Percentiles rank a stretch among this genome's conserved stretches.
phyloP scores from a whole-genome alignment of 1,140 invertebrate species.

The Nasonia vitripennis region DNA sequence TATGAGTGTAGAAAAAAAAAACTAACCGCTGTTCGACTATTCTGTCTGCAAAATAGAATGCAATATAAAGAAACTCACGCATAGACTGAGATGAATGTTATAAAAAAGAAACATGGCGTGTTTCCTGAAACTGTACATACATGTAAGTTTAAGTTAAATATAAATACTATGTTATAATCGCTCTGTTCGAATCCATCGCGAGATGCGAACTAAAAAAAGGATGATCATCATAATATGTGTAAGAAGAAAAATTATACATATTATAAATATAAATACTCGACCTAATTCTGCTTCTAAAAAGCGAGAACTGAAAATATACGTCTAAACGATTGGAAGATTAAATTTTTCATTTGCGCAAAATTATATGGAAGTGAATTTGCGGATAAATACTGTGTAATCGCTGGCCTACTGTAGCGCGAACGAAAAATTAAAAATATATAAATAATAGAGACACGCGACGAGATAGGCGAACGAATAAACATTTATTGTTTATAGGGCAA shows the following conservation, averaged over 20 bases:
- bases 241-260: constrained; percentile 30
- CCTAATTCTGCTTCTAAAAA: constrained; percentile 45
- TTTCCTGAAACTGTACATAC: constrained; percentile 54
- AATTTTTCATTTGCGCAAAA: background rate
- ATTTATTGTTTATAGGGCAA: constrained; percentile 23
- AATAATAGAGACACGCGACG: background rate
- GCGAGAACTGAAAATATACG: constrained; percentile 35
- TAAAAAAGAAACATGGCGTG: constrained; percentile 34
- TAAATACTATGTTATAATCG: constrained; percentile 32
- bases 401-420: constrained; percentile 46
- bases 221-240: constrained; percentile 7
- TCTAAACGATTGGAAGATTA: background rate
- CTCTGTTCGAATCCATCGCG: constrained; percentile 12
- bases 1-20: constrained; percentile 29
- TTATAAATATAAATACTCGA: constrained; percentile 45
- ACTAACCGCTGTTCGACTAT: constrained; percentile 22
- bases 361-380: background rate
- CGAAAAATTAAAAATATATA: constrained; percentile 32
- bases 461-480: background rate
- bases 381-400: constrained; percentile 18
- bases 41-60: constrained; percentile 30
- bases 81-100: constrained; percentile 50
- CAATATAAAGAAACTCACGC: constrained; percentile 32
- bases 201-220: constrained; percentile 1
- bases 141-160: constrained; percentile 44